Evolutionary conservation across 1,140 invertebrate species (phyloP).

Genomic region (Ctenoplectra terminalis): DNA sequence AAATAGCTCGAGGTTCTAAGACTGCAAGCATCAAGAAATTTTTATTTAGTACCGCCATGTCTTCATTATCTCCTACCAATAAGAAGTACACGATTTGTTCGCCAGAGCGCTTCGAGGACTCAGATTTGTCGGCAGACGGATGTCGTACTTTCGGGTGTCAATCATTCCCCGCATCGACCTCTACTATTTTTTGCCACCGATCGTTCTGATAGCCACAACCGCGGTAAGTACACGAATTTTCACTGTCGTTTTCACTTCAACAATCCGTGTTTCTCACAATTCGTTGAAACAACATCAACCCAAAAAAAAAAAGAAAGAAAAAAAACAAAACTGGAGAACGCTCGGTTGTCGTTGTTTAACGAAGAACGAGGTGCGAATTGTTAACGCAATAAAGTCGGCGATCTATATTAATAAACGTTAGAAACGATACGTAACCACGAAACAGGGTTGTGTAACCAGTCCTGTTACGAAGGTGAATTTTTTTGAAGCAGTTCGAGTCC

Average conservation of each 20-base stretch:
- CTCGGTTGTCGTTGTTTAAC: not conserved
- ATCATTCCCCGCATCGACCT: not conserved
- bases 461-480: too few relatives aligned
- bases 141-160: constrained; percentile 41
- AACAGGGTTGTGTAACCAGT: not conserved
- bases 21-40: not conserved
- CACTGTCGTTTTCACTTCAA: not conserved
- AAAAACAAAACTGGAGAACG: not conserved
- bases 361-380: not conserved
- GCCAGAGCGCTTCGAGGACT: constrained; percentile 46
- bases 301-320: too few relatives aligned
- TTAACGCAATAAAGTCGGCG: not conserved
- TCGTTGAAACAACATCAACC: not conserved
- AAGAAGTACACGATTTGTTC: constrained; percentile 48
- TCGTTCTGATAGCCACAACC: not conserved
- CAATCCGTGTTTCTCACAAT: not conserved
- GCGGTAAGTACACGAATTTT: constrained; percentile 23
- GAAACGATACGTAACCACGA: not conserved
- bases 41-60: constrained; percentile 19
- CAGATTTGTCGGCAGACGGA: constrained; percentile 34
- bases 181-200: not conserved
- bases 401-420: not conserved
- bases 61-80: constrained; percentile 50
- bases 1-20: not conserved
- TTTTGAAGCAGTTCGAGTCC: too few relatives aligned